phyloP scores from a whole-genome alignment of 2,888 invertebrate genomes.

The Rotaria socialis region DNA sequence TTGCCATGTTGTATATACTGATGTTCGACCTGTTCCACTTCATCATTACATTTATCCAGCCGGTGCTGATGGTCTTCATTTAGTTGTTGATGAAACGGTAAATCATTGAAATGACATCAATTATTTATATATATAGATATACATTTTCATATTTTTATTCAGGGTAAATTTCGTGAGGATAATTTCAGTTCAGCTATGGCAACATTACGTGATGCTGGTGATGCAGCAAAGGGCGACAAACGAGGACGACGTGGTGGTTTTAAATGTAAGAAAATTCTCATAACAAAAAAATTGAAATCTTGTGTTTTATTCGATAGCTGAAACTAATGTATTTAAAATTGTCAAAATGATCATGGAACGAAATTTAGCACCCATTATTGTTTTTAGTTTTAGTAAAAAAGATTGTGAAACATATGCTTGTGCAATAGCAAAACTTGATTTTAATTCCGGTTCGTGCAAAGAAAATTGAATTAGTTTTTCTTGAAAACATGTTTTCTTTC shows the following conservation, averaged over 20 bases:
- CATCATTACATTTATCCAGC: slow-evolving; percentile 97
- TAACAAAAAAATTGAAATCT: no score
- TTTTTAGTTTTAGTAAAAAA: slow-evolving; percentile 97
- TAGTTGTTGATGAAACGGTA: slow-evolving; percentile 81
- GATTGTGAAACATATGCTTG: slow-evolving; percentile 94
- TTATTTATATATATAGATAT: neutral
- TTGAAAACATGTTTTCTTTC: slow-evolving; percentile 46
- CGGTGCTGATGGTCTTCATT: slow-evolving; percentile 85
- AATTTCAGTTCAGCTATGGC: slow-evolving; percentile 97
- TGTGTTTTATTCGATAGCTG: slow-evolving; percentile 52
- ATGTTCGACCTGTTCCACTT: slow-evolving; percentile 90
- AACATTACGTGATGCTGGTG: slow-evolving; percentile 72
- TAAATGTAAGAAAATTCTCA: slow-evolving; percentile 55
- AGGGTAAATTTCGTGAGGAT: slow-evolving; percentile 90
- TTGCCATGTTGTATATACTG: slow-evolving; percentile 97
- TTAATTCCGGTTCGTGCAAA: slow-evolving; percentile 65
- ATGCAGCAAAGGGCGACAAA: slow-evolving; percentile 75
- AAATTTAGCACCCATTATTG: slow-evolving; percentile 93
- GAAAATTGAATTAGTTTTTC: neutral
- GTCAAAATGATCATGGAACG: slow-evolving; percentile 98
- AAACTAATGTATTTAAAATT: slow-evolving; percentile 86
- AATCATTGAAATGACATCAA: slow-evolving; percentile 58
- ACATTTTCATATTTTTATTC: slow-evolving; percentile 19
- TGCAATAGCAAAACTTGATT: slow-evolving; percentile 87
- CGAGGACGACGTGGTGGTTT: slow-evolving; percentile 72